Evolutionary conservation across 1,140 invertebrate genomes (phyloP), one percentile per base, ranked within the genome.

Genomic region (Eurytemora carolleeae): DNA sequence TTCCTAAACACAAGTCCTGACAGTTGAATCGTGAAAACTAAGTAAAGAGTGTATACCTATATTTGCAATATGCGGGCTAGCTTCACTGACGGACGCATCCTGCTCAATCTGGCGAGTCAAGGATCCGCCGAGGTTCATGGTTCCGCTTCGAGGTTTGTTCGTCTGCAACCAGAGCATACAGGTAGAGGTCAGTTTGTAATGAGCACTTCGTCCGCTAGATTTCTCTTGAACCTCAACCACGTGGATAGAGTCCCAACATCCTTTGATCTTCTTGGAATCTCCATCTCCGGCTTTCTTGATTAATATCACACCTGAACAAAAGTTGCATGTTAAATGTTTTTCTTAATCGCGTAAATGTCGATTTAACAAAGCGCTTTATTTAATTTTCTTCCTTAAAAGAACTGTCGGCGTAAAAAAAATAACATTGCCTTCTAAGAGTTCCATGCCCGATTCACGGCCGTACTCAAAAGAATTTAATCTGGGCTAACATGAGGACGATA

Each of bases 151-250:
- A 67, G 84, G 82, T 70, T 96, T 95, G 69, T 93, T 94, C 1
- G 95, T 99, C 74, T 98, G 92, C 55, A 99, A 78, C 96, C 96
- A 99, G 25, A 99, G 72, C 94, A 99, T 99, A 0, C 90, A 90
- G 17, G 96, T 99, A 0, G 92, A 97, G 23, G 95, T 99, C 64
- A 99, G 78, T 78, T 99, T 99, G 70, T 99, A 99, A 71, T 98
- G 93, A 3, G 94, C 94, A 69, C 82, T 88, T 54, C 91, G 79
- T 0, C 92, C 92, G 63, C 82, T 86, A 21, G 87, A 84, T 73
- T 96, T 97, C 72, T 95, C 92, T 68, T 93, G 86, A 0, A 98
- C 92, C 78, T 99, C 95, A 17, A 99, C 87, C 0, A 99, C 95
- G 72, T 99, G 95, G 71, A 99, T 97, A 1, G 94, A 98, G 73